A percentile compares a stretch with the other conserved stretches of the same genome.
Evolutionary conservation across 1,140 invertebrate species (phyloP).

Genomic region (Calosoma granatense): DNA sequence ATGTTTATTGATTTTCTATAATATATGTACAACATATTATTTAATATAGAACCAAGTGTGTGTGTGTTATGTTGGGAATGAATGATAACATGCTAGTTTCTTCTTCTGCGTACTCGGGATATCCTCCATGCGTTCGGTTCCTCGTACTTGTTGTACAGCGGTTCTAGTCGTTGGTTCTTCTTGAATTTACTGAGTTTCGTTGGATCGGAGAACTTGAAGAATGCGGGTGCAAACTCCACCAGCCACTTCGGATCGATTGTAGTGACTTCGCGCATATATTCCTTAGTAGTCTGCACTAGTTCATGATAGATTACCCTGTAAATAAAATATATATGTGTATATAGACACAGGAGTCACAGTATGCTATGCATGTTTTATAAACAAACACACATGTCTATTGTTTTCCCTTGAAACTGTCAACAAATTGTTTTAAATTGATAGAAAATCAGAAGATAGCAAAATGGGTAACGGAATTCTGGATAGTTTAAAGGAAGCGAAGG

Average conservation of each 20-base stretch:
- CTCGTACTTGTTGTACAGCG: conserved; percentile 98
- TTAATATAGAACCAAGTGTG: too few relatives aligned
- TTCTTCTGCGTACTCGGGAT: conserved; percentile 78
- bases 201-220: conserved; percentile 98
- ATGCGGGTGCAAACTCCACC: conserved; percentile 97
- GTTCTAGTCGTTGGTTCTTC: conserved; percentile 97
- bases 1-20: too few relatives aligned
- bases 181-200: conserved; percentile 99
- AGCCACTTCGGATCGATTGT: conserved; percentile 99
- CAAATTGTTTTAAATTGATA: too few relatives aligned
- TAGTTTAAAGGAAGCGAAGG: too few relatives aligned
- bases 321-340: conserved; percentile 27
- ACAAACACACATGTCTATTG: too few relatives aligned
- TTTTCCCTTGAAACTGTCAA: too few relatives aligned
- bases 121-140: conserved; percentile 99
- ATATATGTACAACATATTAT: too few relatives aligned
- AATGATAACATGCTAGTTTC: too few relatives aligned
- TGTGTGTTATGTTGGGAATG: too few relatives aligned
- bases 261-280: conserved; percentile 99
- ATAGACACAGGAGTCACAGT: too few relatives aligned
- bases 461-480: too few relatives aligned
- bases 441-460: too few relatives aligned
- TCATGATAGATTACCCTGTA: conserved; percentile 96
- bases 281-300: conserved; percentile 97
- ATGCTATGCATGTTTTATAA: conserved; percentile 13